Evolutionary conservation across 2,888 invertebrate genomes (phyloP).

Genomic region (Cephus sareptanus): DNA sequence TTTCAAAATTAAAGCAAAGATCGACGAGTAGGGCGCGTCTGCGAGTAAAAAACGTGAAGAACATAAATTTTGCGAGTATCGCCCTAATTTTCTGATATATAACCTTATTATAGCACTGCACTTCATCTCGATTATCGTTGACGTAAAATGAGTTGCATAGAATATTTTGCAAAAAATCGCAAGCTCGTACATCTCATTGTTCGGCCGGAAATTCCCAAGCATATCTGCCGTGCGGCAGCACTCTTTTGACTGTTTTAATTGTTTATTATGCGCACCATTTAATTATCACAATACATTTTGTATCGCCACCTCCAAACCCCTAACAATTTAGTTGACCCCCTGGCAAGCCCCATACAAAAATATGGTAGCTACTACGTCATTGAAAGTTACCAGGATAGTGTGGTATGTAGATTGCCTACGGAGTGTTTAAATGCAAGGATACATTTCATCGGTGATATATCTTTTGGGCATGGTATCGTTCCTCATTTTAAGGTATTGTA

Average conservation of each 20-base stretch:
- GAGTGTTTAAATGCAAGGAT: not conserved
- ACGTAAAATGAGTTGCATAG: constrained; percentile 32
- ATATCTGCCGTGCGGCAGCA: constrained; percentile 32
- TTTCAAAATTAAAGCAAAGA: not conserved
- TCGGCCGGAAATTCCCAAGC: not conserved
- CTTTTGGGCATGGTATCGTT: not conserved
- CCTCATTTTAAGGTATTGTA: not conserved
- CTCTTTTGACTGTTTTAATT: constrained; percentile 31
- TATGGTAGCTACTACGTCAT: constrained; percentile 56
- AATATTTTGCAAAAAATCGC: constrained; percentile 34
- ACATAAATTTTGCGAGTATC: not conserved
- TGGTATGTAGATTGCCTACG: not conserved
- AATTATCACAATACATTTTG: constrained; percentile 55
- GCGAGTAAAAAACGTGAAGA: not conserved
- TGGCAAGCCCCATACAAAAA: constrained; percentile 53
- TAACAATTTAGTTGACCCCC: constrained; percentile 56
- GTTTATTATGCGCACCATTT: constrained; percentile 54
- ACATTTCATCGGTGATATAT: not conserved
- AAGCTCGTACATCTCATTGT: not conserved
- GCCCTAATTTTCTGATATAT: constrained; percentile 19
- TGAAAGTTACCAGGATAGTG: constrained; percentile 2
- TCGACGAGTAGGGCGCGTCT: not conserved
- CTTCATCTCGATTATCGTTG: constrained; percentile 24
- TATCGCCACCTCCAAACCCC: constrained; percentile 53
- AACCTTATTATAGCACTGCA: constrained; percentile 34